Conservation (phyloP, 2,888 invertebrate species). For the Lysandra bellargus region DNA sequence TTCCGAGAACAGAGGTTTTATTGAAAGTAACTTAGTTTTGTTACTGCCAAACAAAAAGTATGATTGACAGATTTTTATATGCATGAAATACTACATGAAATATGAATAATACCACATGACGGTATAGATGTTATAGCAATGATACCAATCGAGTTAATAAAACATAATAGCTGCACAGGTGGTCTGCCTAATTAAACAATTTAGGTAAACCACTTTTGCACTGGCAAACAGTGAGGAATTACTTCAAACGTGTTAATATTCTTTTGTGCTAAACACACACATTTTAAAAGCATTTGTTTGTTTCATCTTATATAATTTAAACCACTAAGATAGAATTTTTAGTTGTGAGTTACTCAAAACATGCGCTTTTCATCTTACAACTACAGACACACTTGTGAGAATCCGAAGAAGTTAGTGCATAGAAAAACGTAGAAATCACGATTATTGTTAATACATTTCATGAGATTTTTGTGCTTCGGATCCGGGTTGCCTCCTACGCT, state of each 20-base stretch:
- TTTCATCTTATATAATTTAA: neutral
- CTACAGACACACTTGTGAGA: conserved; percentile 1
- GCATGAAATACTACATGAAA: neutral
- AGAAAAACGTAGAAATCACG: conserved; percentile 13
- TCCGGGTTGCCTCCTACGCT: conserved; percentile 1
- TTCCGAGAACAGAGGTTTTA: too few species aligned
- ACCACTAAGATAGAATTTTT: neutral
- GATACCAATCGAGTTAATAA: neutral
- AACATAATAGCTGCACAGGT: neutral
- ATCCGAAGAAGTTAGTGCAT: conserved; percentile 22
- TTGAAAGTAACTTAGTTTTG: too few species aligned
- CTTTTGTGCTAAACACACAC: conserved; percentile 21
- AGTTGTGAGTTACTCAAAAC: conserved; percentile 24
- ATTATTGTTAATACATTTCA: neutral
- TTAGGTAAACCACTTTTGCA: neutral
- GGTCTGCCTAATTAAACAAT: neutral
- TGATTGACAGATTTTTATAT: too few species aligned
- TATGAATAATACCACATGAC: neutral
- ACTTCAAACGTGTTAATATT: conserved; percentile 12
- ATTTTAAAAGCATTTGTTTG: neutral
- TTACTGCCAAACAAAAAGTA: too few species aligned
- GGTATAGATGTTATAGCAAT: neutral
- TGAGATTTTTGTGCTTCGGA: neutral
- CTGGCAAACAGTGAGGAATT: neutral
- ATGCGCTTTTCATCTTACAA: conserved; percentile 18